Base-by-base conservation (phyloP, 2,797 vertebrate genomes). In the Cyprinodon diabolis region DNA sequence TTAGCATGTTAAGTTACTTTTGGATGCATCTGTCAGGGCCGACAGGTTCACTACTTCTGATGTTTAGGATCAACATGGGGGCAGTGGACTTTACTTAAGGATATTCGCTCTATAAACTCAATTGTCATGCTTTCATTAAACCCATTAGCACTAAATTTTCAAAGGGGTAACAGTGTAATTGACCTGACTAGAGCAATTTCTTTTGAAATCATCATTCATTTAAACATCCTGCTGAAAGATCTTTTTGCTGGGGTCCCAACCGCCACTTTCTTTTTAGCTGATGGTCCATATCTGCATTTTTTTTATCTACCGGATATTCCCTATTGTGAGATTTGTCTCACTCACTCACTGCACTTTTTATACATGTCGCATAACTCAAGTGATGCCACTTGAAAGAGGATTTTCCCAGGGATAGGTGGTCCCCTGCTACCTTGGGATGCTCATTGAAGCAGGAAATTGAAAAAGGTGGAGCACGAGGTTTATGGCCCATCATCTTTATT, bases 391-490 rank as follows among this genome's bases (percentile, higher is more conserved):
- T 74, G 77, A 76, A 79, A 9, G 80, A 80, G 84, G 87, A 83
- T 86, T 86, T 88, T 92, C 86, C 87, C 55, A 72, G 72, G 72
- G 75, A 90, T 80, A 85, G 88, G 91, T 78, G 79, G 82, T 80
- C 86, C 80, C 86, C 66, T 72, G 86, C 80, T 83, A 85, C 88
- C 76, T 79, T 76, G 76, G 89, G 90, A 86, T 91, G 91, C 81
- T 87, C 93, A 90, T 62, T 62, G 80, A 89, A 86, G 93, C 92
- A 90, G 89, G 82, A 95, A 95, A 95, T 95, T 94, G 91, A 92
- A 95, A 94, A 93, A 85, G 72, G 86, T 86, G 83, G 80, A 81
- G 75, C 66, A 58, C 63, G 57, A 80, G 89, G 91, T 94, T 93
- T 92, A 92, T 87, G 78, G 89, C 74, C 86, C 84, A 84, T 92